Percentiles rank a stretch among this genome's conserved stretches.
Evolutionary conservation across 2,113 vertebrate species (phyloP).

Genomic region (Stigmatopora nigra): DNA sequence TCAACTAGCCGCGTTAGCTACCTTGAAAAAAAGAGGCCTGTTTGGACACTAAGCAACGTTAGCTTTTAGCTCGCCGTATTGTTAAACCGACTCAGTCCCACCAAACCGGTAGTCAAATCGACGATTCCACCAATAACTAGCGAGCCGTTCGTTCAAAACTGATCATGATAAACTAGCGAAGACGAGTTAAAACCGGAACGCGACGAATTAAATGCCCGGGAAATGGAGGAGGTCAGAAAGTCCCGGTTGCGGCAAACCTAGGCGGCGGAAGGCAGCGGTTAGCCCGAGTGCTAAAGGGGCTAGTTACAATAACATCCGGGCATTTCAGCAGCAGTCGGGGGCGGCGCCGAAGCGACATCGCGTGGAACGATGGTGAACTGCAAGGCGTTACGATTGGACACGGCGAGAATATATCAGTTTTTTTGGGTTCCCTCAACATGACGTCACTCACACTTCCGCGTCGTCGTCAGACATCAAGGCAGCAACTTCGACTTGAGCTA

Average conservation of each 20-base stretch:
- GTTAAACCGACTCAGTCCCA: constrained; percentile 54
- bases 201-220: constrained; percentile 2
- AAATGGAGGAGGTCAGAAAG: constrained; percentile 30
- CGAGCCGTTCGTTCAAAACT: constrained; percentile 25
- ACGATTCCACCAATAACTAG: constrained; percentile 24
- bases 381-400: not conserved
- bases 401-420: not conserved
- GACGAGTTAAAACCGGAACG: constrained; percentile 18
- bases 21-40: constrained; percentile 39
- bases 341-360: constrained; percentile 13
- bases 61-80: constrained; percentile 56
- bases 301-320: constrained; percentile 67
- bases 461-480: no score
- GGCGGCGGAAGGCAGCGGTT: constrained; percentile 50
- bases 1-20: constrained; percentile 48
- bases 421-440: not conserved
- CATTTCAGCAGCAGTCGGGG: constrained; percentile 33
- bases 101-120: constrained; percentile 45
- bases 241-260: constrained; percentile 51
- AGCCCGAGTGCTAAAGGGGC: constrained; percentile 57
- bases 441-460: no score
- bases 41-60: constrained; percentile 29
- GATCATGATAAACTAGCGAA: constrained; percentile 46
- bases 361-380: constrained; percentile 6
- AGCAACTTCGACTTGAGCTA: no score